Percentiles rank a stretch among this genome's conserved stretches.
Conservation (phyloP, 2,113 vertebrate genomes). For the Scolopax mira region DNA sequence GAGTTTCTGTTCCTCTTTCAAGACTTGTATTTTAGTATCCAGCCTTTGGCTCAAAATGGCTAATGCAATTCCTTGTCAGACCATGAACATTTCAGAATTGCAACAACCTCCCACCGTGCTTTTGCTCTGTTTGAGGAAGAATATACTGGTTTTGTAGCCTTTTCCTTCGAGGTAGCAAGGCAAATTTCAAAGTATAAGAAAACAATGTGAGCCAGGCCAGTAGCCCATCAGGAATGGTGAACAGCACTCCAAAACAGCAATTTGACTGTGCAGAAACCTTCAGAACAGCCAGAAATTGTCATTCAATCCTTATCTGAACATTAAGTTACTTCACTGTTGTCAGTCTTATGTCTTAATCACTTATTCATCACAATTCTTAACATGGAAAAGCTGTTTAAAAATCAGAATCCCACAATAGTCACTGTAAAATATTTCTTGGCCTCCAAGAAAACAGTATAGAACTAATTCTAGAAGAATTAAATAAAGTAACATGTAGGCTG, state of each 20-base stretch:
- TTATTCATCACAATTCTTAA: not conserved
- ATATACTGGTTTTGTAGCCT: not conserved
- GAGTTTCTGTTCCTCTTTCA: not conserved
- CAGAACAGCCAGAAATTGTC: not conserved
- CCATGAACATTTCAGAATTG: not conserved
- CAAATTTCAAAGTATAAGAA: not conserved
- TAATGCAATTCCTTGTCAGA: slow-evolving; percentile 6
- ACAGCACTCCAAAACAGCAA: not conserved
- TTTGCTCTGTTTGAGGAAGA: not conserved
- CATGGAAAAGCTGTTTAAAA: slow-evolving; percentile 17
- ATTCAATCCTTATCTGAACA: slow-evolving; percentile 3
- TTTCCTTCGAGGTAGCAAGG: not conserved
- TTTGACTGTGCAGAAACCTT: not conserved
- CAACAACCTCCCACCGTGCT: not conserved
- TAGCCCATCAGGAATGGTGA: not conserved
- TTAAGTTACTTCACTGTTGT: slow-evolving; percentile 10
- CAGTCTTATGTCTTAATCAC: slow-evolving; percentile 5
- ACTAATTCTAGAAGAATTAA: slow-evolving; percentile 72
- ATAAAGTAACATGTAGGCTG: slow-evolving; percentile 73
- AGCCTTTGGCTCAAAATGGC: not conserved
- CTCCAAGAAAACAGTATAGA: slow-evolving; percentile 60
- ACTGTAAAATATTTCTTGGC: slow-evolving; percentile 51
- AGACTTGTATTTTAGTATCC: not conserved
- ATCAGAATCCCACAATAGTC: not conserved
- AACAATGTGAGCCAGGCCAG: not conserved